Evolutionary conservation across 2,797 vertebrate genomes (phyloP), one percentile per base, ranked within the genome.

Genomic region (Gastrophryne carolinensis): DNA sequence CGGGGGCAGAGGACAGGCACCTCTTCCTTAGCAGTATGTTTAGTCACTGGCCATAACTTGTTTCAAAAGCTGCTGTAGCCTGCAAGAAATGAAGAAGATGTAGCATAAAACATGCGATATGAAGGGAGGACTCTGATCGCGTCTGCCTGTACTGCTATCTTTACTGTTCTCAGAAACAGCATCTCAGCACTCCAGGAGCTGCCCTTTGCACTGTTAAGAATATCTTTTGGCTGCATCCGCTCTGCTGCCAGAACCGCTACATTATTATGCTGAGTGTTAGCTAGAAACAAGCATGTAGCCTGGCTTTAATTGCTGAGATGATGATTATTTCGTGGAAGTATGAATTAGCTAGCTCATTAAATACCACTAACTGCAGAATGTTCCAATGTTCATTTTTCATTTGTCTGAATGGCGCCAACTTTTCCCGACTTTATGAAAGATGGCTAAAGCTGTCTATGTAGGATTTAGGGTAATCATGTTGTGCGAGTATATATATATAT

Each of bases 111-210:
- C 26, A 72, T 60, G 11, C 26, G 68, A 72, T 78, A 72, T 78
- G 75, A 78, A 78, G 72, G 73, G 29, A 72, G 75, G 75, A 78
- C 75, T 78, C 75, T 78, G 75, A 66, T 65, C 75, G 60, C 61
- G 53, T 78, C 52, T 78, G 60, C 75, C 72, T 72, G 35, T 39
- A 60, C 32, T 70, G 32, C 61, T 78, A 72, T 78, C 68, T 72
- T 65, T 60, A 65, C 49, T 72, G 37, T 72, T 52, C 27, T 52
- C 75, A 72, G 75, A 78, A 78, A 72, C 24, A 52, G 75, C 68
- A 41, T 72, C 68, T 78, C 75, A 78, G 75, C 75, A 78, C 60
- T 78, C 53, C 61, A 26, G 52, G 61, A 60, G 41, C 50, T 65
- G 68, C 41, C 68, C 75, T 78, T 78, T 72, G 68, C 39, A 65